Conservation (phyloP, 2,113 vertebrate species). For the Brienomyrus brachyistius region DNA sequence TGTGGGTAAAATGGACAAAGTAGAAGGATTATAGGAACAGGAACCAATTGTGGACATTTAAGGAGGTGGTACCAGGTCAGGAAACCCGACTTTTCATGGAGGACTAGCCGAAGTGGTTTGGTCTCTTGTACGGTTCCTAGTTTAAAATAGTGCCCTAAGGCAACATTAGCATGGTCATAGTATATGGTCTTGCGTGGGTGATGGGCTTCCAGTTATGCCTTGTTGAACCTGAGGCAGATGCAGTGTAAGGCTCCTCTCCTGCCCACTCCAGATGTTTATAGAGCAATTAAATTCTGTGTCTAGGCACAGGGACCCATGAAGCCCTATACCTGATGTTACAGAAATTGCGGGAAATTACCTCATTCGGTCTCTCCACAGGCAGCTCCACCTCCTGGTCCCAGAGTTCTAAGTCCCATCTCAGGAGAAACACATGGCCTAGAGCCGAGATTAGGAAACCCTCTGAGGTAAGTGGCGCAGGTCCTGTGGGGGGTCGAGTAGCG, state of each 20-base stretch:
- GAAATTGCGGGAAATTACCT: neutral
- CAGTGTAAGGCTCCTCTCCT: neutral
- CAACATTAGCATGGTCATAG: neutral
- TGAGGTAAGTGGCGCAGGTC: conserved; percentile 64
- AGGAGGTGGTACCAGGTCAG: neutral
- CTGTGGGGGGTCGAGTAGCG: neutral
- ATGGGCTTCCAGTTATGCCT: neutral
- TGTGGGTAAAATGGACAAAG: neutral
- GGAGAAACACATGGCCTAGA: conserved; percentile 63
- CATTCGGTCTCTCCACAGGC: conserved; percentile 63
- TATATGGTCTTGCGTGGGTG: neutral
- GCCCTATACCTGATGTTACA: neutral
- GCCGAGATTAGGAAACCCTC: conserved; percentile 82
- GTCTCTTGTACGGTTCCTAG: neutral
- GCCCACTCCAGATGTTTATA: neutral
- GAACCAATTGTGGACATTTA: neutral
- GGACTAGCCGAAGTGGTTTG: neutral
- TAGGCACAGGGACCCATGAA: neutral
- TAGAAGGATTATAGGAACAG: neutral
- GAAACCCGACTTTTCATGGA: neutral
- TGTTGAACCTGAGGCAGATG: neutral
- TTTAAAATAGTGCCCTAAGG: neutral
- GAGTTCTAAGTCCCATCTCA: conserved; percentile 72
- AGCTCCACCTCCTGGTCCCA: conserved; percentile 91
- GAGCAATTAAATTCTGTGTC: neutral